Percentiles rank a stretch among this genome's conserved stretches.
These are phyloP conservation scores for Neoscelio sp. DNA, from an alignment of 2,888 invertebrate genomes.

Conservation along the genomic window DNA sequence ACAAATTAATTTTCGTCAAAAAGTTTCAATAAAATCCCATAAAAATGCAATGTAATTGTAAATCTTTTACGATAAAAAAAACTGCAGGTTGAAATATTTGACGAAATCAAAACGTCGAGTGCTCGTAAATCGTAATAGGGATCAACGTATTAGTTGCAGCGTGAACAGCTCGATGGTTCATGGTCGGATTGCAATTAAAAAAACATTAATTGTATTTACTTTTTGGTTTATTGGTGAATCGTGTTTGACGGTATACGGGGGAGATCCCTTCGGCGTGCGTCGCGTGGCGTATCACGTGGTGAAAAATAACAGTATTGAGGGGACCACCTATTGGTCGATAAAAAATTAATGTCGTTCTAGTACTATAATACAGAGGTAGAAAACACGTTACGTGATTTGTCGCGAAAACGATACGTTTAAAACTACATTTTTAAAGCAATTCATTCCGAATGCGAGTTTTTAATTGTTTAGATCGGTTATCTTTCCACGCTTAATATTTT, in stretches of 20 bases:
- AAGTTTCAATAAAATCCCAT: too few relatives aligned
- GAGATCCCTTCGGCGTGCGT: conserved; percentile 22
- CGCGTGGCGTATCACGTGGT: conserved; percentile 60
- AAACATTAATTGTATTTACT: conserved; percentile 62
- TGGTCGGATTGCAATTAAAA: conserved; percentile 37
- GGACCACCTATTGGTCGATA: conserved; percentile 44
- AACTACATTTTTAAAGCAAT: conserved; percentile 26
- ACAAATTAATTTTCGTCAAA: too few relatives aligned
- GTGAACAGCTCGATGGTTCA: conserved; percentile 5
- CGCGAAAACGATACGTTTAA: conserved; percentile 26
- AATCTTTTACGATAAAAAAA: too few relatives aligned
- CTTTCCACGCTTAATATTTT: conserved; percentile 14
- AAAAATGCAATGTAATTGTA: too few relatives aligned
- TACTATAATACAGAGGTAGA: conserved; percentile 28
- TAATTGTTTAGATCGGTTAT: not conserved
- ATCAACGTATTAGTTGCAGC: conserved; percentile 27
- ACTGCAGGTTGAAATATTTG: not conserved
- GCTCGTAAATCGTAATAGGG: conserved; percentile 27
- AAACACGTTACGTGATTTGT: conserved; percentile 36
- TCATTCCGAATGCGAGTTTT: conserved; percentile 23
- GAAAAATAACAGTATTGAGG: conserved; percentile 60
- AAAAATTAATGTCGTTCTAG: conserved; percentile 50
- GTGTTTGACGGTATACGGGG: conserved; percentile 17
- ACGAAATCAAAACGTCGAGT: conserved; percentile 3
- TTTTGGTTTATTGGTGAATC: conserved; percentile 49